phyloP scores from a whole-genome alignment of 2,888 invertebrate species.

The Therioaphis trifolii region DNA sequence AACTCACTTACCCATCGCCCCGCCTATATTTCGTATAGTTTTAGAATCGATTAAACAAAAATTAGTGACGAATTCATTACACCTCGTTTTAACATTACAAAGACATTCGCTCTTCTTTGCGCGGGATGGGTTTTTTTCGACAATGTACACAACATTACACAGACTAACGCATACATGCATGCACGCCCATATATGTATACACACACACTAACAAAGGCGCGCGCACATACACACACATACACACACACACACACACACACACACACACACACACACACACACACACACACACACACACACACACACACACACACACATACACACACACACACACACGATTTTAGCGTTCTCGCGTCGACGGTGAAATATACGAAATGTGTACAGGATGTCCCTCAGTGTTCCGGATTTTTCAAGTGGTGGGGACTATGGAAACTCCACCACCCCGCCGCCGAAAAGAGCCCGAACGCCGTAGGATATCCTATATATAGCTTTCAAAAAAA shows the following conservation, averaged over 20 bases:
- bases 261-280: no score
- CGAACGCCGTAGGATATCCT: conserved; percentile 47
- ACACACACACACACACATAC: neutral
- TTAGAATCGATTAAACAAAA: conserved; percentile 10
- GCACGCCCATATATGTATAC: no score
- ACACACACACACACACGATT: neutral
- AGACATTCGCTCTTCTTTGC: no score
- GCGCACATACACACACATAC: no score
- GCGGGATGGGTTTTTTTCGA: no score
- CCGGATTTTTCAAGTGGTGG: conserved; percentile 45
- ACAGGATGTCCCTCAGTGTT: conserved; percentile 38
- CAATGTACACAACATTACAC: no score
- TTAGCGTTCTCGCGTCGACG: neutral
- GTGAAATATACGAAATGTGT: neutral
- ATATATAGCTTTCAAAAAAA: conserved; percentile 36
- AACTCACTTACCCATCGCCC: no score
- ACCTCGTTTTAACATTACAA: no score
- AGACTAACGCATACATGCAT: no score
- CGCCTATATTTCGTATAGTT: neutral
- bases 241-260: no score
- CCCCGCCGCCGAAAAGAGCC: conserved; percentile 29
- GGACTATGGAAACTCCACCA: conserved; percentile 32
- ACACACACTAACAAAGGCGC: no score
- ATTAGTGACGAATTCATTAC: neutral
- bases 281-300: no score